Conservation (phyloP, 2,797 vertebrate species). For the Odontamblyopus lacepedii region DNA sequence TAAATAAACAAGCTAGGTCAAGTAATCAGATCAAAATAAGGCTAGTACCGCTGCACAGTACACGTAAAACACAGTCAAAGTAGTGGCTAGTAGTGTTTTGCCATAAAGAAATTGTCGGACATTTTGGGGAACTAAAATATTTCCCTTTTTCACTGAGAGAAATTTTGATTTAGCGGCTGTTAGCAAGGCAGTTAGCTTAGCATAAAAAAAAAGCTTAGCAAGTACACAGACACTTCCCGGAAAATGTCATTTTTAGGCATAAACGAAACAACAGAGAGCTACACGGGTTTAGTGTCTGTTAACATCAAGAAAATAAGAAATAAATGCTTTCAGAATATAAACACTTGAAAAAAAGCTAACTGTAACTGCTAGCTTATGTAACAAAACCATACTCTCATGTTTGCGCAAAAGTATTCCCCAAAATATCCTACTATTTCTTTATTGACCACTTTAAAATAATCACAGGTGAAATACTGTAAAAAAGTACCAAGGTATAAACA, state of each 20-base stretch:
- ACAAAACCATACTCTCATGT: background rate
- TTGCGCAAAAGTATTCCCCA: constrained; percentile 8
- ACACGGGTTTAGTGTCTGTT: background rate
- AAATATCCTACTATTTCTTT: constrained; percentile 27
- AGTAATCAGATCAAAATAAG: constrained; percentile 59
- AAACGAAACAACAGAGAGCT: constrained; percentile 3
- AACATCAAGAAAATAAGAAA: background rate
- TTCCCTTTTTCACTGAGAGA: constrained; percentile 4
- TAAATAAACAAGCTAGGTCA: constrained; percentile 50
- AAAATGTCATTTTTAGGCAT: background rate
- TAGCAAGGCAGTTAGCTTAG: constrained; percentile 8
- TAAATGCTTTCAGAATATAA: background rate
- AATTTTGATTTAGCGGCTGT: background rate
- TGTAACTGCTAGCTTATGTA: constrained; percentile 8
- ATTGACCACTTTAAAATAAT: constrained; percentile 19
- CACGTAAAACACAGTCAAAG: constrained; percentile 31
- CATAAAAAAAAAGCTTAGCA: background rate
- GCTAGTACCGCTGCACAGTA: constrained; percentile 58
- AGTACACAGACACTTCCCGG: background rate
- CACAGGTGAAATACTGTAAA: constrained; percentile 36
- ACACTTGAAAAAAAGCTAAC: constrained; percentile 4
- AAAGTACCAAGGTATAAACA: constrained; percentile 63
- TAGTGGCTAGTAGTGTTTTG: constrained; percentile 21
- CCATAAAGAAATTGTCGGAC: constrained; percentile 14
- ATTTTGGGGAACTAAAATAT: constrained; percentile 23